Base-by-base conservation (phyloP, 2,888 invertebrate species). In the Habrosyne pyritoides region DNA sequence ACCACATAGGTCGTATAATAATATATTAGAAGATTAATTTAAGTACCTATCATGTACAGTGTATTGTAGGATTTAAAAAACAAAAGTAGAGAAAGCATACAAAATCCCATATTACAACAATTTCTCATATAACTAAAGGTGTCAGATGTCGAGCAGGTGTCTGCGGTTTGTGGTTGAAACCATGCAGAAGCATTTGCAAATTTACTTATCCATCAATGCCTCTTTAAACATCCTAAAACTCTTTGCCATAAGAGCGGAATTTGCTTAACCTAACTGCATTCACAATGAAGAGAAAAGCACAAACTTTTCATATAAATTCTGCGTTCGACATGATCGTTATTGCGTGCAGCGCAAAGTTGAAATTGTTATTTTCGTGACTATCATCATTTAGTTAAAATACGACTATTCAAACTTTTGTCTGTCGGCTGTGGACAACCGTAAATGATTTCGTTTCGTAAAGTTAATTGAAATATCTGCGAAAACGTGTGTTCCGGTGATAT, bases 71-170 rank as follows among this genome's bases (percentile, higher is more conserved):
- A 42, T 8, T 47, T 47, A 30, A 56, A 56, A 57, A 52, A 26
- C 53, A 56, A 33, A 49, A 54, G 52, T 26, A 50, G 57, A 47
- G 63, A 69, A 67, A 71, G 66, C 69, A 64, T 70, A 69, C 66
- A 67, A 71, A 78, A 73, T 73, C 69, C 64, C 67, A 60, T 65
- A 66, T 73, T 63, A 69, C 72, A 75, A 77, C 71, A 76, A 81
- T 83, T 75, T 77, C 76, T 81, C 76, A 75, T 79, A 74, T 66
- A 75, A 72, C 69, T 75, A 70, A 71, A 75, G 77, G 77, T 81
- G 80, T 78, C 83, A 76, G 66, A 68, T 69, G 62, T 75, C 69
- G 72, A 77, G 72, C 85, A 83, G 84, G 78, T 84, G 86, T 76
- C 81, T 83, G 83, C 66, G 85, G 84, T 80, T 74, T 77, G 80